These are phyloP conservation scores for Amphimallon solstitiale DNA, from an alignment of 2,888 invertebrate species.

Conservation along the genomic window DNA sequence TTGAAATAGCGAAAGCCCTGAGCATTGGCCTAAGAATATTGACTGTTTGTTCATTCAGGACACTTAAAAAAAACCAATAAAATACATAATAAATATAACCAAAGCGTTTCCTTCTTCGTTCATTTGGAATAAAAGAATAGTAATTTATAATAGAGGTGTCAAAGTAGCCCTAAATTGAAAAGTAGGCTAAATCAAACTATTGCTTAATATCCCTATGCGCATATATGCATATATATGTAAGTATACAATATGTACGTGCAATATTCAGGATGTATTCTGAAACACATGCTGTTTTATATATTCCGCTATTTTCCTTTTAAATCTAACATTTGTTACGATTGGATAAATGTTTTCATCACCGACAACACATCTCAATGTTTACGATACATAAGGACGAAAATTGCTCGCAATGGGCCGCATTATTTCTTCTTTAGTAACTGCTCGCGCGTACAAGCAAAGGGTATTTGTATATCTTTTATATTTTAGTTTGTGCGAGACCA, in stretches of 20 bases:
- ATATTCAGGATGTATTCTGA: slow-evolving; percentile 32
- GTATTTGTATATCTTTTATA: slow-evolving; percentile 53
- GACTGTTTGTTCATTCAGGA: no score
- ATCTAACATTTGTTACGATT: slow-evolving; percentile 47
- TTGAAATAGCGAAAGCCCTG: no score
- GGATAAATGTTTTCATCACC: slow-evolving; percentile 45
- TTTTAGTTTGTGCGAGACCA: slow-evolving; percentile 50
- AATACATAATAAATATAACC: no score
- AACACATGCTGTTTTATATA: slow-evolving; percentile 42
- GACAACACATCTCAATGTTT: slow-evolving; percentile 24
- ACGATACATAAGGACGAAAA: slow-evolving; percentile 39
- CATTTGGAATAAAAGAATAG: no score
- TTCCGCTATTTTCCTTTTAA: slow-evolving; percentile 38
- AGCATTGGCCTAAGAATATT: no score
- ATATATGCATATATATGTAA: not conserved
- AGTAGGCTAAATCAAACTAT: no score
- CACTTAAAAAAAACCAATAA: no score
- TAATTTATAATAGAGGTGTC: no score
- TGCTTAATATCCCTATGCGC: not conserved
- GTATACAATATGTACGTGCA: not conserved
- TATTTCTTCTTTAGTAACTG: slow-evolving; percentile 48
- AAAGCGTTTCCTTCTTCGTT: no score
- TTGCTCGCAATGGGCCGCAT: slow-evolving; percentile 40
- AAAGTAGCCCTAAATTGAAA: no score
- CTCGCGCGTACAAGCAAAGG: slow-evolving; percentile 48